These are phyloP conservation scores for Caloenas nicobarica DNA, from an alignment of 2,113 vertebrate genomes.

Conservation along the genomic window DNA sequence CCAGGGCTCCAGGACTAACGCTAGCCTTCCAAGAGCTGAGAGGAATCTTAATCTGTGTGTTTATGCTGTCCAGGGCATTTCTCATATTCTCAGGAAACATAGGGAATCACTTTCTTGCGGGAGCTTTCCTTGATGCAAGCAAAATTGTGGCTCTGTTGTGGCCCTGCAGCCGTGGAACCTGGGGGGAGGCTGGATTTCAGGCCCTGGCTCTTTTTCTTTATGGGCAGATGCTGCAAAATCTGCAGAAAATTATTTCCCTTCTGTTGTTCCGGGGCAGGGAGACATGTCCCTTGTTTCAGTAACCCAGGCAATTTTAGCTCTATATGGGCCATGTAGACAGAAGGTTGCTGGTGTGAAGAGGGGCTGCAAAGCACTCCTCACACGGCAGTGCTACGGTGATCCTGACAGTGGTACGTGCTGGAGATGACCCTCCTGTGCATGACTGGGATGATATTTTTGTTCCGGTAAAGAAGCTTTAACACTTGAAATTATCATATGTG, in stretches of 20 bases:
- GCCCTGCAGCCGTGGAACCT: neutral
- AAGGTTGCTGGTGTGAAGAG: neutral
- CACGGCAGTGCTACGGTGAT: neutral
- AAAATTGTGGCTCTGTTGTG: neutral
- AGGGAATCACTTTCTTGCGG: neutral
- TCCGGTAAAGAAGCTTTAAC: neutral
- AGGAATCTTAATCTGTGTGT: neutral
- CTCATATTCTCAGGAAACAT: neutral
- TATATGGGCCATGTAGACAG: neutral
- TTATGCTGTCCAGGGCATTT: neutral
- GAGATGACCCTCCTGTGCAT: neutral
- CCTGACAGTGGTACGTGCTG: accelerated
- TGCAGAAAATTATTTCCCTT: neutral
- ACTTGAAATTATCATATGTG: neutral
- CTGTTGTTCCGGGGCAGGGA: neutral
- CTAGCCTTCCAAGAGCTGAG: neutral
- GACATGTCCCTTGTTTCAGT: neutral
- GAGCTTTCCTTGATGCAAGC: neutral
- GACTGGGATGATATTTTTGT: neutral
- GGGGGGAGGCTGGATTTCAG: neutral
- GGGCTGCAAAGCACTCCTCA: neutral
- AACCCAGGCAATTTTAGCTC: neutral
- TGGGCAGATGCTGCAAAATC: neutral
- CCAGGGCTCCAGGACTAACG: neutral
- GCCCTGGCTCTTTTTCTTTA: neutral